These are phyloP conservation scores for Neostethus bicornis DNA, from an alignment of 2,797 vertebrate genomes.

Conservation along the genomic window DNA sequence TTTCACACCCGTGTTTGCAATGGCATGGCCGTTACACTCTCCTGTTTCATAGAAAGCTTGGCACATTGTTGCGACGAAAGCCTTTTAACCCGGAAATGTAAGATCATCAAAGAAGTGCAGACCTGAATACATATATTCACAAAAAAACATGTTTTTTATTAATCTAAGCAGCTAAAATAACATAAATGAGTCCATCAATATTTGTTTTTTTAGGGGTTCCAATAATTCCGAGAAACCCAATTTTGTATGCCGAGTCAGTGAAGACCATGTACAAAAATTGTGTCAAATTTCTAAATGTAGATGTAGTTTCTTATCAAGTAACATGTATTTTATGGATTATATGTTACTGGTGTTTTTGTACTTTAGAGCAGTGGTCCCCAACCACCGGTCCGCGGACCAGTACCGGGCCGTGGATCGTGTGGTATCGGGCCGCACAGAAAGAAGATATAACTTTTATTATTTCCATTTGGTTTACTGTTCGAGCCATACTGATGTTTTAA, in stretches of 20 bases:
- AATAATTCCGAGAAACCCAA: slow-evolving; percentile 12
- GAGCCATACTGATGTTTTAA: too few species aligned
- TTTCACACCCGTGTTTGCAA: slow-evolving; percentile 60
- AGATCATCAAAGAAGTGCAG: slow-evolving; percentile 23
- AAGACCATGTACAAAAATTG: slow-evolving; percentile 14
- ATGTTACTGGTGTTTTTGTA: slow-evolving; percentile 36
- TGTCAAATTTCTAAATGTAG: slow-evolving; percentile 10
- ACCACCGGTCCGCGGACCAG: too few species aligned
- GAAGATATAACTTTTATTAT: too few species aligned
- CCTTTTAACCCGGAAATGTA: slow-evolving; percentile 39
- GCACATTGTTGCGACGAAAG: slow-evolving; percentile 52
- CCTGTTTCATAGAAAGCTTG: slow-evolving; percentile 17
- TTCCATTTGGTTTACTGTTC: too few species aligned
- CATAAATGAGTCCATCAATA: slow-evolving; percentile 9
- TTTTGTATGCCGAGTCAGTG: slow-evolving; percentile 1
- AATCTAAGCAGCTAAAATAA: background rate
- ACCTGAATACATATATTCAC: background rate
- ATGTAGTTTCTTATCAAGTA: slow-evolving; percentile 22
- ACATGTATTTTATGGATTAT: slow-evolving; percentile 30
- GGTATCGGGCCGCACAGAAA: too few species aligned
- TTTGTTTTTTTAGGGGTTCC: slow-evolving; percentile 8
- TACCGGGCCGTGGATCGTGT: too few species aligned
- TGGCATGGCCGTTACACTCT: slow-evolving; percentile 51
- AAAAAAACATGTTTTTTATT: slow-evolving; percentile 2
- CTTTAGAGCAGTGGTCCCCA: too few species aligned